Evolutionary conservation across 1,140 invertebrate genomes (phyloP), one percentile per base, ranked within the genome.

Genomic region (Saxidomus purpurata): DNA sequence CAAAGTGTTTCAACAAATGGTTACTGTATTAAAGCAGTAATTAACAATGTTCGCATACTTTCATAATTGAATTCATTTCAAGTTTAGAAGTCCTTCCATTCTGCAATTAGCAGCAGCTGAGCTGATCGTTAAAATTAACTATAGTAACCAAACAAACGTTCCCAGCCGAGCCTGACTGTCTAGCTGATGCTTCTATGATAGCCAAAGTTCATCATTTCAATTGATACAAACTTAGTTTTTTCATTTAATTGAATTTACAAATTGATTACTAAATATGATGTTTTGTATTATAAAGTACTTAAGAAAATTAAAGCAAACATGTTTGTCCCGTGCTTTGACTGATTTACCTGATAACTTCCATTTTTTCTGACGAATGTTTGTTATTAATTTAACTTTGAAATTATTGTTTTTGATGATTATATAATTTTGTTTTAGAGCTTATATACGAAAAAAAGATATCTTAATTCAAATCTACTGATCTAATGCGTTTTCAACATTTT

Each of bases 331-430:
- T 8, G 11, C n/a, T 63, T 25, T 63, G 25, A n/a, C 59, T 63
- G 59, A 63, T 63, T 4, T 4, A 8, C 3, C 1, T 63, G 59
- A 63, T 63, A 63, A 63, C 22, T 63, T 63, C 25, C 4, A 28
- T 28, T n/a, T n/a, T 63, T 9, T 6, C 25, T 63, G 52, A 8
- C 59, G 6, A n/a, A 19, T 63, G 59, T 63, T 63, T 63, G 25
- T 63, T 28, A 28, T 63, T 63, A 63, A 63, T 63, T n/a, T 63
- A n/a, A 63, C 59, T 28, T 63, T 28, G 25, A 63, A 63, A 63
- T 63, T 63, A 63, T 63, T 63, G 59, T 63, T 63, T 63, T 63
- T 63, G 59, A 63, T 28, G 59, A 63, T 63, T 63, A 63, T 63
- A 25, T 63, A 63, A 63, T 63, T 63, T 63, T 63, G 59, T 25